Percentiles rank a stretch among this genome's conserved stretches.
phyloP scores from a whole-genome alignment of 2,797 vertebrate genomes.

The Pangasius mekongensis region DNA sequence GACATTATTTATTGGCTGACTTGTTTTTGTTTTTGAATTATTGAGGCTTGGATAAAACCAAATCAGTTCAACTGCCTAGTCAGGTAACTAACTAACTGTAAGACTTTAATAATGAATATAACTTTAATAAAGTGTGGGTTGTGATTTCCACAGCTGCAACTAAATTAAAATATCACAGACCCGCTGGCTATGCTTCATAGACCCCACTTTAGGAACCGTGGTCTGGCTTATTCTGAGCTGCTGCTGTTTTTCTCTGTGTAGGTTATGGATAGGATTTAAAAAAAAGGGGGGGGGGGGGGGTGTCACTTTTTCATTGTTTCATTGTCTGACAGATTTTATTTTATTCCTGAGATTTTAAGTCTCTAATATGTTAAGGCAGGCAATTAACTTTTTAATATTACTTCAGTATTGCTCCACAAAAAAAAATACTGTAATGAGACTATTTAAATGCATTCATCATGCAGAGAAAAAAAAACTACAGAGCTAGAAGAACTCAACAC shows the following conservation, averaged over 20 bases:
- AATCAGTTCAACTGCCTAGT: neutral
- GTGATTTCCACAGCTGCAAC: neutral
- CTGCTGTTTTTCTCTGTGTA: neutral
- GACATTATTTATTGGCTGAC: neutral
- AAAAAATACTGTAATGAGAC: conserved; percentile 1
- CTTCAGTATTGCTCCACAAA: neutral
- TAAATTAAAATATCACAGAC: neutral
- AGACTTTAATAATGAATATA: neutral
- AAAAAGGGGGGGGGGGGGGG: neutral
- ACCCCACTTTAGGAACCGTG: neutral
- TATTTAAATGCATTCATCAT: neutral
- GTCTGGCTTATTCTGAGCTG: neutral
- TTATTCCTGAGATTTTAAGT: neutral
- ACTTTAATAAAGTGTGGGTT: neutral
- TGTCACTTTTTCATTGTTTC: neutral
- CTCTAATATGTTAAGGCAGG: neutral
- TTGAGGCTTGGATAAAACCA: conserved; percentile 3
- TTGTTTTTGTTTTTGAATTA: neutral
- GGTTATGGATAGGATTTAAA: neutral
- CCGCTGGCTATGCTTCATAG: neutral
- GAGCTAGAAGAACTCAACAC: neutral
- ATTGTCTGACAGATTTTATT: neutral
- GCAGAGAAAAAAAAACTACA: neutral
- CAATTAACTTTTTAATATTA: neutral
- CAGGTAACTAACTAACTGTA: neutral